Evolutionary conservation across 2,113 vertebrate species (phyloP), one percentile per base, ranked within the genome.

Genomic region (Cyanoderma ruficeps): DNA sequence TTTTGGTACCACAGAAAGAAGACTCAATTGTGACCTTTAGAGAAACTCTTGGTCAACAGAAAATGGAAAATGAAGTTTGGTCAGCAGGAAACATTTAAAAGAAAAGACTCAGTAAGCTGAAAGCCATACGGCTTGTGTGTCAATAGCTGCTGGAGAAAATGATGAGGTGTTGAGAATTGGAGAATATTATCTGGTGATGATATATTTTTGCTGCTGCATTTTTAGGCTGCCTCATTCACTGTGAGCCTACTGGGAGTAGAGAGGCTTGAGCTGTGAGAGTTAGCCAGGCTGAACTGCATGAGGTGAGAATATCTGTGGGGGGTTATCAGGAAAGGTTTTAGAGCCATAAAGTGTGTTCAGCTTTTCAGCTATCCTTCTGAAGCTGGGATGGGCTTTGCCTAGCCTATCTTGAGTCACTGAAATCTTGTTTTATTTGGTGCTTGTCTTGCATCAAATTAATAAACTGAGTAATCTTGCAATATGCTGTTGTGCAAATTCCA

Each of bases 171-270:
- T 39, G 61, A 84, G 79, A 90, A 78, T 1, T 89, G 80, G 76
- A 31, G 80, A 57, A 75, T 93, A 78, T 90, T 90, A 89, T 75
- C 55, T 85, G 83, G 68, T 4, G 10, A 95, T 92, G 83, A 92
- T 44, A 86, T 83, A 39, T 44, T 92, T 94, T 88, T 93, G 85
- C 79, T 93, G 80, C 88, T 90, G 74, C 53, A 67, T 49, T 90
- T 91, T 88, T 74, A n/a, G 35, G 19, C 37, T 94, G 79, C 44
- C 83, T 96, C 56, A 42, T 50, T 90, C n/a, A 17, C 82, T 79
- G 10, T 33, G 59, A 90, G 56, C 75, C 27, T 55, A 69, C 30
- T 52, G 65, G 80, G 81, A 95, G 63, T 46, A 57, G 39, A 88
- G 52, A 46, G 68, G 55, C 20, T 94, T 50, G 59, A 90, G 39